Evolutionary conservation across 35 echinoderm and acorn worm species (phyloP), one percentile per base, ranked within the genome.

Genomic region (Ptychodera flava): DNA sequence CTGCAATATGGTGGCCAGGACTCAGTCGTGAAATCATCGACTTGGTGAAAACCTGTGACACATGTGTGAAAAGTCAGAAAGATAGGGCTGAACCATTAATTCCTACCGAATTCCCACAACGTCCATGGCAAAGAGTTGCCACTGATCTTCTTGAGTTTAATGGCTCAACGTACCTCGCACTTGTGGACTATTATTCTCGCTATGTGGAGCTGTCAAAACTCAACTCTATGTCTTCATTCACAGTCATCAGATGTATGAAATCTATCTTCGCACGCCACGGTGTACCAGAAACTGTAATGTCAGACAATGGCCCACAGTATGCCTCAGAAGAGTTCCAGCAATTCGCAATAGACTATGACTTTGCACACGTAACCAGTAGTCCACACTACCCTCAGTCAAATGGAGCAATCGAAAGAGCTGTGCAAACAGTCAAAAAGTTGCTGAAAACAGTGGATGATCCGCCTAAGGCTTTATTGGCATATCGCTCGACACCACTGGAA

Each of bases 391-490:
- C 79, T 30, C 36, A 83, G 12, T 33, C 88, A 16, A 90, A 90
- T 76, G 81, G 88, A 28, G 82, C 83, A 78, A 80, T 78, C 2
- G 87, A 89, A 76, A 81, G 79, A 38, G 80, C 87, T 38, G 88
- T 90, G 0, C 29, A 77, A 78, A 84, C 81, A n/a, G 81, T 85
- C 15, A 78, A 90, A 79, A 29, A 12, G 22, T 36, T 90, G 1
- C 10, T 77, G 31, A 86, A 76, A 15, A 93, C 16, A 85, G 35
- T n/a, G n/a, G n/a, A n/a, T n/a, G n/a, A n/a, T n/a, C n/a, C n/a
- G n/a, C n/a, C n/a, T n/a, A n/a, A n/a, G n/a, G 31, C 82, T 15
- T 37, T 96, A 1, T 37, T 92, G 76, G 84, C 92, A 12, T 95
- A 95, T 78, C 35, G 91, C 32, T 81, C 87, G 1, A 87, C 94